Conservation (phyloP, 2,113 vertebrate genomes). For the Perognathus longimembris region DNA sequence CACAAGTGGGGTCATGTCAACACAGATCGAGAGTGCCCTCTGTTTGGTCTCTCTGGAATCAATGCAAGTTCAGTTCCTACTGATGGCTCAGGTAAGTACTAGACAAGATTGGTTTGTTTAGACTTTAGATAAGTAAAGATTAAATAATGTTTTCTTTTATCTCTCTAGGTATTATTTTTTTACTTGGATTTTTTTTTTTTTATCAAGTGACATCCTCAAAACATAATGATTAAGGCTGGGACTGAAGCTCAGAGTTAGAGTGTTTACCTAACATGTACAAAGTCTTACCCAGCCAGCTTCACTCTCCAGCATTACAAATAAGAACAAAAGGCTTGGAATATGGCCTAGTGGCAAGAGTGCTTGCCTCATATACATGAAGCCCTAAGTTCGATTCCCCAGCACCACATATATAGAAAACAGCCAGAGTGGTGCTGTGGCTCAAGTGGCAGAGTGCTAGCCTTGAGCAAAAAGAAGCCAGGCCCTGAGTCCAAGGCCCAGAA, state of each 20-base stretch:
- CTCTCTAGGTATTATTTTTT: not conserved
- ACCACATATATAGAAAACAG: too few relatives aligned
- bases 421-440: too few relatives aligned
- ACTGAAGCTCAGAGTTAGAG: not conserved
- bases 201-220: slow-evolving; percentile 4
- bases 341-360: too few relatives aligned
- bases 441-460: too few relatives aligned
- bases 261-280: not conserved
- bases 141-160: slow-evolving; percentile 50
- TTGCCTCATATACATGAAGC: too few relatives aligned
- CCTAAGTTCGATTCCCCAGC: too few relatives aligned
- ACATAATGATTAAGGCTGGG: not conserved
- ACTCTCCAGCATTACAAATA: too few relatives aligned
- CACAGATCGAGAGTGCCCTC: slow-evolving; percentile 97
- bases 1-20: slow-evolving; percentile 99
- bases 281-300: not conserved
- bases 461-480: too few relatives aligned
- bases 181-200: slow-evolving; percentile 1
- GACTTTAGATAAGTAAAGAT: slow-evolving; percentile 28
- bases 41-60: slow-evolving; percentile 99
- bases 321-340: not conserved
- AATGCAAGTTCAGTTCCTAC: slow-evolving; percentile 94
- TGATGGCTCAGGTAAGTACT: slow-evolving; percentile 93
- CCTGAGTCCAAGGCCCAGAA: too few relatives aligned
- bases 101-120: slow-evolving; percentile 39